phyloP scores from a whole-genome alignment of 2,797 vertebrate genomes.

The Rhabdophis nuchalis region DNA sequence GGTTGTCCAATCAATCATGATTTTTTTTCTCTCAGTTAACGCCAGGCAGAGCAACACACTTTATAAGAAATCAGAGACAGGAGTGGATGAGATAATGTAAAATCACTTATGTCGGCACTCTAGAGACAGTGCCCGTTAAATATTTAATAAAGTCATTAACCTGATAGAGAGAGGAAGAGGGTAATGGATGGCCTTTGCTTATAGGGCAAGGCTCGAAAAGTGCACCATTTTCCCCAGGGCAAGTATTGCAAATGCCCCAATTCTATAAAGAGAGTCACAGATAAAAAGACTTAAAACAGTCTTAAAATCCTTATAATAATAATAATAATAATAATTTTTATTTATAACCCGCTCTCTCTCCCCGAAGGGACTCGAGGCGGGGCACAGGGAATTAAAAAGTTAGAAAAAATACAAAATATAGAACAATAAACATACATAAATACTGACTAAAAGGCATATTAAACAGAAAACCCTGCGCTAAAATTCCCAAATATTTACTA shows the following conservation, averaged over 20 bases:
- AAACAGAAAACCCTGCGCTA: no score
- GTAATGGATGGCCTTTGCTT: constrained; percentile 67
- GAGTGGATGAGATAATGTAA: constrained; percentile 73
- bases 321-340: no score
- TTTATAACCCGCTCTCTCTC: no score
- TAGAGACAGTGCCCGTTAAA: constrained; percentile 67
- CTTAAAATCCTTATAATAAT: constrained; percentile 59
- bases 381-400: no score
- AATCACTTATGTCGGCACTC: constrained; percentile 70
- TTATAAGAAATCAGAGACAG: constrained; percentile 73
- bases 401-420: no score
- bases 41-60: constrained; percentile 69
- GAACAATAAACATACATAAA: no score
- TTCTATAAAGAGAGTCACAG: constrained; percentile 67
- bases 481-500: no score
- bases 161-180: constrained; percentile 58
- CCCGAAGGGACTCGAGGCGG: no score
- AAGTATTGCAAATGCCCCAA: constrained; percentile 56
- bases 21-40: constrained; percentile 65
- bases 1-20: constrained; percentile 71
- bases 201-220: constrained; percentile 57
- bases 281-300: constrained; percentile 57
- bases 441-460: no score
- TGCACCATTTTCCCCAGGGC: constrained; percentile 57
- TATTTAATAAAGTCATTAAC: constrained; percentile 77